Base-by-base conservation (phyloP, 2,888 invertebrate species). In the Prosapia bicincta region DNA sequence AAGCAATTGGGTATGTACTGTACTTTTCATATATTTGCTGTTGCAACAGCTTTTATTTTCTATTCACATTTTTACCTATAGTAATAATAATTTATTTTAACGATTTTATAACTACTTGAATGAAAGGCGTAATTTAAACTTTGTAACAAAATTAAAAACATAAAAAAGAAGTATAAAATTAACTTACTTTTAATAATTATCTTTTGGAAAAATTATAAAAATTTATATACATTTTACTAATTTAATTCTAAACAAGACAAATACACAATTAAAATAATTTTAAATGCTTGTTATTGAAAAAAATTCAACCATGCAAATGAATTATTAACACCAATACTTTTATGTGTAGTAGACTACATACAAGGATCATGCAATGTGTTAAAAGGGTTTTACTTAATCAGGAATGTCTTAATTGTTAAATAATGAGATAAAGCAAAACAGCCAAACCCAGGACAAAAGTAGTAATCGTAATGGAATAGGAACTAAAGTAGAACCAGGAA, bases 401-500 rank as follows among this genome's bases (percentile, higher is more conserved):
- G n/a, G n/a, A n/a, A n/a, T 66, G 66, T 13, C 13, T 69, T 26
- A 1, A 25, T 9, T 25, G 66, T 73, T 69, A 70, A 24, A 70
- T 24, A 70, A 32, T 32, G 23, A 32, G 23, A 26, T 69, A 68
- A 66, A 76, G 74, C 76, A 76, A 26, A 28, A 74, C 28, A 54
- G 76, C 76, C 73, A 76, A 54, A 70, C 74, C 71, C 26, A 70
- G 70, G 28, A 76, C 28, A 23, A 76, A 28, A 66, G 70, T 74
- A 30, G 69, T 71, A 10, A 71, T 24, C 6, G 73, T 70, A 66
- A 76, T 74, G 30, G 76, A 69, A 68, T 71, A 68, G 43, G 74
- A 71, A 30, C 43, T 74, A 24, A 76, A 68, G 26, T 71, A 26
- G 67, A 67, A 71, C 74, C 71, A 76, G 23, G 76, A 74, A 38